Percentiles rank a stretch among this genome's conserved stretches.
Conservation (phyloP, 2,888 invertebrate species). For the Drosophila stalkeri region DNA sequence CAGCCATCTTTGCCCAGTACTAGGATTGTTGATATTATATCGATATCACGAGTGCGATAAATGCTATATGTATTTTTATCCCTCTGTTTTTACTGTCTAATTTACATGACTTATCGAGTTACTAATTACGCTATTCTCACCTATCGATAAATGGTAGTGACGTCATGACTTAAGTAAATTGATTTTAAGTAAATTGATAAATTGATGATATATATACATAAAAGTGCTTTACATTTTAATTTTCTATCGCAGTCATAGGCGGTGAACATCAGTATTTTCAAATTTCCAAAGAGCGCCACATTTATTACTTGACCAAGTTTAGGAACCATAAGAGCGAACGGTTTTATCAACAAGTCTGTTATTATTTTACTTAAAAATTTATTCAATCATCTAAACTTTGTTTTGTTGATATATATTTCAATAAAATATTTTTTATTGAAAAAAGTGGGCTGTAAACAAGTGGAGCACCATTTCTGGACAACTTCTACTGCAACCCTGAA, state of each 20-base stretch:
- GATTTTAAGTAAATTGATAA: background rate
- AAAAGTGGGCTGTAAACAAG: background rate
- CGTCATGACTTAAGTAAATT: background rate
- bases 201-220: too few species aligned
- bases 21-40: slow-evolving; percentile 56
- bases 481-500: background rate
- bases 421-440: too few species aligned
- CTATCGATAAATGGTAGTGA: slow-evolving; percentile 26
- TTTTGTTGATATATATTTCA: background rate
- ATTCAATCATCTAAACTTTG: too few species aligned
- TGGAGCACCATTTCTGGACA: background rate
- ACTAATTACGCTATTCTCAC: background rate
- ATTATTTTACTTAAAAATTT: background rate
- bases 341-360: background rate
- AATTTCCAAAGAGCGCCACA: background rate
- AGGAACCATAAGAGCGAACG: background rate
- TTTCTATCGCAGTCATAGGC: background rate
- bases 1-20: slow-evolving; percentile 61
- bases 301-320: too few species aligned
- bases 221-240: background rate
- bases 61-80: slow-evolving; percentile 4
- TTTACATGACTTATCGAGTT: slow-evolving; percentile 28
- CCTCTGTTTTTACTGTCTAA: background rate
- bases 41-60: slow-evolving; percentile 32
- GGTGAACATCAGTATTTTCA: background rate